phyloP scores from a whole-genome alignment of 2,797 vertebrate species.

The Chromobotia macracanthus region DNA sequence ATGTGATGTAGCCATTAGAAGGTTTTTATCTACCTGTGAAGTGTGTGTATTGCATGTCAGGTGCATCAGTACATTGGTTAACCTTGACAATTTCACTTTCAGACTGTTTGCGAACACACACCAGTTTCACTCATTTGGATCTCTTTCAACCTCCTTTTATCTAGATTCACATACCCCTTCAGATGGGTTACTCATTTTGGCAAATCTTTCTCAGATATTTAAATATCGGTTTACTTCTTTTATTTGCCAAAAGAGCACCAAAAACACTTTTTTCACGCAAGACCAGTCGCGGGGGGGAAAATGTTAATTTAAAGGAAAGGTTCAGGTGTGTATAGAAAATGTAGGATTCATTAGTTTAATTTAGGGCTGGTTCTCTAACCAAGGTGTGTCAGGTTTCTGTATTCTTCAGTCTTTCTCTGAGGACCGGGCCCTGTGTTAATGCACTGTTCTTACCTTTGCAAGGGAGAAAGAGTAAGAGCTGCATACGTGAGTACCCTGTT shows the following conservation, averaged over 20 bases:
- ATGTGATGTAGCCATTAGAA: background rate
- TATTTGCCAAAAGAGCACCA: constrained; percentile 29
- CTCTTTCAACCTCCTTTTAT: constrained; percentile 30
- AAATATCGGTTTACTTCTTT: constrained; percentile 39
- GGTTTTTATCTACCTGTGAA: constrained; percentile 13
- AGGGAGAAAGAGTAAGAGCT: too few relatives aligned
- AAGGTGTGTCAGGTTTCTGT: constrained; percentile 9
- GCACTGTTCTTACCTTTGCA: constrained; percentile 25
- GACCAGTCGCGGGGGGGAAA: background rate
- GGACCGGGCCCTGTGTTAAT: background rate
- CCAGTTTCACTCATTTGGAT: constrained; percentile 10
- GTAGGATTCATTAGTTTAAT: constrained; percentile 17
- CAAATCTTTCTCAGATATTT: constrained; percentile 23
- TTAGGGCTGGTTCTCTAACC: background rate
- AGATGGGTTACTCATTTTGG: constrained; percentile 50
- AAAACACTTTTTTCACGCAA: background rate
- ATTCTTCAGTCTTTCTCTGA: too few relatives aligned
- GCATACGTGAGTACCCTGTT: constrained; percentile 15
- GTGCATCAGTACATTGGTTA: background rate
- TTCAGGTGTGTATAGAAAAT: constrained; percentile 19
- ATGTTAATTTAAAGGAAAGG: background rate
- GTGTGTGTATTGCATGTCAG: background rate
- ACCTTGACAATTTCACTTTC: too few relatives aligned
- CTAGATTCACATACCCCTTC: constrained; percentile 53
- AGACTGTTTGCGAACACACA: too few relatives aligned